phyloP scores from a whole-genome alignment of 2,797 vertebrate genomes.

The Acrocephalus scirpaceus region DNA sequence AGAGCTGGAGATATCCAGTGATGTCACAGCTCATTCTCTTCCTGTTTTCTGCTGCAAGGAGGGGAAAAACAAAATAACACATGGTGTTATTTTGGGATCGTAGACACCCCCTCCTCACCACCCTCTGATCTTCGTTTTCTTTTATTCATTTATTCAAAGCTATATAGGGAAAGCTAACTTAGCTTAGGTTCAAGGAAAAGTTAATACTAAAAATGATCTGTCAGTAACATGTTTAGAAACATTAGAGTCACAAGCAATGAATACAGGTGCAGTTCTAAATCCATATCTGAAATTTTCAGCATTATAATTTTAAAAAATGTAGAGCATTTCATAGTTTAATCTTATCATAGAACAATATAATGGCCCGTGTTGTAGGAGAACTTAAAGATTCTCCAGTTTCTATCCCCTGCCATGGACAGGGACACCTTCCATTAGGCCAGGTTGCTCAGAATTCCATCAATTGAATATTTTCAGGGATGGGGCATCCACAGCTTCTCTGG shows the following conservation, averaged over 20 bases:
- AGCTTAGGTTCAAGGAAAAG: neutral
- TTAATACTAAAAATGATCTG: neutral
- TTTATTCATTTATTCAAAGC: neutral
- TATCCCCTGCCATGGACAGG: neutral
- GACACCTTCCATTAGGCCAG: neutral
- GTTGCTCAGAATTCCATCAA: neutral
- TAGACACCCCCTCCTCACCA: neutral
- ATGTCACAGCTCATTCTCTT: neutral
- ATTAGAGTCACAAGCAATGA: neutral
- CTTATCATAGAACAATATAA: neutral
- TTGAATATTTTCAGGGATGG: neutral
- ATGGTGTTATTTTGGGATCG: neutral
- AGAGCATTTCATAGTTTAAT: neutral
- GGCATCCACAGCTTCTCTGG: neutral
- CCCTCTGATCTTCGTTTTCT: neutral
- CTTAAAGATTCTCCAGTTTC: neutral
- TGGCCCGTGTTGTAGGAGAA: neutral
- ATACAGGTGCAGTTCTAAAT: neutral
- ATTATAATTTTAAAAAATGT: neutral
- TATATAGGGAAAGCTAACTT: neutral
- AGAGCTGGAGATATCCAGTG: neutral
- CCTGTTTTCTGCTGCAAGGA: neutral
- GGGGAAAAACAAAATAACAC: neutral
- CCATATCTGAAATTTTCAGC: neutral
- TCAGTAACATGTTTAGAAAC: neutral